Base-by-base conservation (phyloP, 2,113 vertebrate species). In the Carassius gibelio region DNA sequence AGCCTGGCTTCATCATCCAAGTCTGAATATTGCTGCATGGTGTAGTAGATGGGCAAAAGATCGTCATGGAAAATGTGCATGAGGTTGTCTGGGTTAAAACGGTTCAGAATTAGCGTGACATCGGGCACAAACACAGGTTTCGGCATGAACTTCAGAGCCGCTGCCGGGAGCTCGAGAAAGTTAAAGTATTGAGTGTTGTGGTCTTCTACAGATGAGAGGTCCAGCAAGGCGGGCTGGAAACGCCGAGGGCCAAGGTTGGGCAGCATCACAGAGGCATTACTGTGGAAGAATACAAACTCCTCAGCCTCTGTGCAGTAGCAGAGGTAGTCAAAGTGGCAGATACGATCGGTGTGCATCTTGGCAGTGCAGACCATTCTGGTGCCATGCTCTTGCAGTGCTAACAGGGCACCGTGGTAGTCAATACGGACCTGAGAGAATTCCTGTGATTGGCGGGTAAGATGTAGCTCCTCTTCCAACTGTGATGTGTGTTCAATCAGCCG, bases 131-230 rank as follows among this genome's bases (percentile, higher is more conserved):
- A 99, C 85, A 98, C 97, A 0, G 98, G 98, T 87, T 97, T 98
- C 72, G 98, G 96, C 97, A 99, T 95, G 75, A 96, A 97, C 85
- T 97, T 98, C 84, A 99, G 90, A 0, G 97, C 96, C 0, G 95
- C 95, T 4, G 96, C 96, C 0, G 98, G 98, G 86, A 99, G 95
- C 89, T 99, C 98, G 88, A 98, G 90, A 14, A 99, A 99, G 92
- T 99, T 99, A 91, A 99, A 99, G 90, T 99, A 99, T 90, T 99
- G 98, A 0, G 97, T 96, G 87, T 97, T 99, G 93, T 99, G 98
- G 93, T 99, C 98, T 85, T 99, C 98, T 66, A 99, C 97, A 0
- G 98, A 97, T 80, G 98, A 99, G 87, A 99, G 92, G 92, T 99
- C 98, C 0, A 99, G 94, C 84, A 99, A 92, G 15, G 98, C 98